phyloP scores from a whole-genome alignment of 1,140 invertebrate species.

The Macrobrachium nipponense region DNA sequence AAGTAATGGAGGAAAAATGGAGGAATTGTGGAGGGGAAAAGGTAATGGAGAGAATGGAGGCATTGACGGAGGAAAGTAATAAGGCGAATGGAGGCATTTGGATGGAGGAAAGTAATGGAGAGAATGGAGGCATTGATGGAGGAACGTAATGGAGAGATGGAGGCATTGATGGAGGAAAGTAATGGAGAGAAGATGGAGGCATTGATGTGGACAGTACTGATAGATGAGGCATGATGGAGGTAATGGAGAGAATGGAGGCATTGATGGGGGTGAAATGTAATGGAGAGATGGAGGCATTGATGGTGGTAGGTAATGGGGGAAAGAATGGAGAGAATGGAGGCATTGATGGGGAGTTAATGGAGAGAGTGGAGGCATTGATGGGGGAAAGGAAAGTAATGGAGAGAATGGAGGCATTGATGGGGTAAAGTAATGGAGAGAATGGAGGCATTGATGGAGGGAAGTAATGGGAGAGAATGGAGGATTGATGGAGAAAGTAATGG shows the following conservation, averaged over 20 bases:
- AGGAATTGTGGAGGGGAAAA: not conserved
- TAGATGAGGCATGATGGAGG: not conserved
- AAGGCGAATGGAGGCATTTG: not conserved
- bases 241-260: not conserved
- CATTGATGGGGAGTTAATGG: not conserved
- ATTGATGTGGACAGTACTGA: not conserved
- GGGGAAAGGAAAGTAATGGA: not conserved
- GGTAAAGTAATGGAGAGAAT: not conserved
- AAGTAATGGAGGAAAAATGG: not conserved
- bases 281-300: not conserved
- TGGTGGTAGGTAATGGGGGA: too few species aligned
- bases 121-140: too few species aligned
- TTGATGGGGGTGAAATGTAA: not conserved
- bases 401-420: not conserved
- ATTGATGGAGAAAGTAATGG: not conserved
- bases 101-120: not conserved
- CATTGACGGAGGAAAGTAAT: not conserved
- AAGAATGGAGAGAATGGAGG: not conserved
- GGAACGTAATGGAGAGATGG: not conserved
- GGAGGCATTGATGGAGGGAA: too few species aligned
- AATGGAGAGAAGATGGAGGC: not conserved
- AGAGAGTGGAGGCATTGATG: not conserved
- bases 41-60: not conserved
- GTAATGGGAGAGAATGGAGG: not conserved
- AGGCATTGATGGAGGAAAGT: not conserved